These are phyloP conservation scores for Achroia grisella DNA, from an alignment of 1,140 invertebrate species.

Conservation along the genomic window DNA sequence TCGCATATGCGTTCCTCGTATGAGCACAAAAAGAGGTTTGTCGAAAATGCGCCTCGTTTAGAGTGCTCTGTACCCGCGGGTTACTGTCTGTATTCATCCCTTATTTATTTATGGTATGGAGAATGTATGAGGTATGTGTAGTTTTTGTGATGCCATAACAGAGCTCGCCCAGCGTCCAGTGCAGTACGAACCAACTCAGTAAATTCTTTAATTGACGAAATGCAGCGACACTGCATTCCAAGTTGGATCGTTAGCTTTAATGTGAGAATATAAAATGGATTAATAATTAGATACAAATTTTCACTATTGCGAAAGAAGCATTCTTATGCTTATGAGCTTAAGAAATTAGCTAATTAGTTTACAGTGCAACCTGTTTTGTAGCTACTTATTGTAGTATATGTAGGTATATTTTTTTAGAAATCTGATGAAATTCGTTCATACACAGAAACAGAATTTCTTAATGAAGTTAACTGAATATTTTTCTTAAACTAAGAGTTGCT, in stretches of 20 bases:
- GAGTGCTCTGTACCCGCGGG: slow-evolving; percentile 37
- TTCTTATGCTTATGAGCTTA: no score
- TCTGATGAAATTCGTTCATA: no score
- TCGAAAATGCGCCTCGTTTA: slow-evolving; percentile 65
- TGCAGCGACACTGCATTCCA: slow-evolving; percentile 45
- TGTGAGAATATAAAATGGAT: slow-evolving; percentile 48
- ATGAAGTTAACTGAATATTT: no score
- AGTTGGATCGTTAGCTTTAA: slow-evolving; percentile 42
- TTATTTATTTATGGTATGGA: slow-evolving; percentile 66
- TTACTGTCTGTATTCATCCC: slow-evolving; percentile 53
- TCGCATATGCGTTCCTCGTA: slow-evolving; percentile 68
- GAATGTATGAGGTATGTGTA: slow-evolving; percentile 52
- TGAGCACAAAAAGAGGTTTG: slow-evolving; percentile 65
- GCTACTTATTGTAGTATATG: no score
- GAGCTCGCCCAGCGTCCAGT: slow-evolving; percentile 28
- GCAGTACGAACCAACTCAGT: slow-evolving; percentile 42
- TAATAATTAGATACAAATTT: slow-evolving; percentile 33
- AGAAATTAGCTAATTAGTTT: no score
- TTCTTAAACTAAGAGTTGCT: no score
- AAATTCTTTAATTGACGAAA: slow-evolving; percentile 68
- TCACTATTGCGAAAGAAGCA: slow-evolving; percentile 14
- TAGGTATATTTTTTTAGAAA: no score
- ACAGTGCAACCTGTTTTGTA: no score
- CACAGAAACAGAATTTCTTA: no score
- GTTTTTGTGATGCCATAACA: slow-evolving; percentile 56